phyloP scores from a whole-genome alignment of 2,888 invertebrate genomes.

The Pardosa pseudoannulata region DNA sequence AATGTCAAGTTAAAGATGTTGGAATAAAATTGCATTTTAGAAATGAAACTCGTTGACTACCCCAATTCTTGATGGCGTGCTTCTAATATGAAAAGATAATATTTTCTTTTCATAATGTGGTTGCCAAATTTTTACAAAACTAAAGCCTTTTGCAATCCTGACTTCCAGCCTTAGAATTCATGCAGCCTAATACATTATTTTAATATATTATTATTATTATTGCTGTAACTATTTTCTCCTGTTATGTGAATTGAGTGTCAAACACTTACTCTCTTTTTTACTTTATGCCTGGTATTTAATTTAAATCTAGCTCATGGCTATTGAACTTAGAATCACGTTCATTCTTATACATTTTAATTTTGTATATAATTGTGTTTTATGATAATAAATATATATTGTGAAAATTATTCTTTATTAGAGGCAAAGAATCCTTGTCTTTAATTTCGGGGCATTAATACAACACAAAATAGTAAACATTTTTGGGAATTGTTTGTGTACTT shows the following conservation, averaged over 20 bases:
- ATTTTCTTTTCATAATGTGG: not conserved
- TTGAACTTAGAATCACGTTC: not conserved
- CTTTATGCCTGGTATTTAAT: not conserved
- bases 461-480: too few relatives aligned
- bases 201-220: too few relatives aligned
- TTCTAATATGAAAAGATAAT: not conserved
- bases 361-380: constrained; percentile 1
- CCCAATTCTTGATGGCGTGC: too few relatives aligned
- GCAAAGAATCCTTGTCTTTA: too few relatives aligned
- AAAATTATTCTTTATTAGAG: not conserved
- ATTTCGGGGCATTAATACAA: too few relatives aligned
- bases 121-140: not conserved
- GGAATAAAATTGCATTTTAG: too few relatives aligned
- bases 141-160: not conserved
- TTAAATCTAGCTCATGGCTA: not conserved
- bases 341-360: not conserved
- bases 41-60: too few relatives aligned
- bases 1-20: too few relatives aligned
- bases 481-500: too few relatives aligned
- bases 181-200: not conserved
- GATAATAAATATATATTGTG: not conserved
- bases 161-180: not conserved
- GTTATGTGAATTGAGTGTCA: not conserved
- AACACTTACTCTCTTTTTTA: not conserved
- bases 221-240: not conserved